Conservation (phyloP, 1,140 invertebrate species). For the Ladona fulva region DNA sequence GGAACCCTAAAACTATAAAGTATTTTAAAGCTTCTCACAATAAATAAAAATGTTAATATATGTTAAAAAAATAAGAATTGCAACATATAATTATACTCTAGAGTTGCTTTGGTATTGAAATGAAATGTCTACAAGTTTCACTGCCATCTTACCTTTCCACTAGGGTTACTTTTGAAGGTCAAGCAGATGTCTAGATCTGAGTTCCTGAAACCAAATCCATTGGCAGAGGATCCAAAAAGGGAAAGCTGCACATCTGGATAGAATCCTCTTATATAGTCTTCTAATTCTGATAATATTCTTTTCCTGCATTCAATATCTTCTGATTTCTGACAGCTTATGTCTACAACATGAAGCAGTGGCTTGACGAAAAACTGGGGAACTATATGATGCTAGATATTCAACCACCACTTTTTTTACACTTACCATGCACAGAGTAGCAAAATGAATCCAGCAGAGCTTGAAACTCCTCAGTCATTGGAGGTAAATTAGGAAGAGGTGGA, state of each 20-base stretch:
- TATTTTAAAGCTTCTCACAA: no score
- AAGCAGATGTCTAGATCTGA: conserved; percentile 56
- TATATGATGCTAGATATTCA: conserved; percentile 20
- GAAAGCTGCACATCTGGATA: conserved; percentile 37
- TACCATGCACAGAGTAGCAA: conserved; percentile 16
- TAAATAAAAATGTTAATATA: no score
- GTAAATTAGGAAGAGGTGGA: conserved; percentile 35
- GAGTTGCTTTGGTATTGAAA: no score
- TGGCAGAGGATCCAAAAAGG: conserved; percentile 52
- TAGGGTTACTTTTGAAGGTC: conserved; percentile 38
- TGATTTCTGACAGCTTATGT: conserved; percentile 31
- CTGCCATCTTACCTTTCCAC: conserved; percentile 24
- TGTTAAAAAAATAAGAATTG: no score
- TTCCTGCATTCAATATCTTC: conserved; percentile 33
- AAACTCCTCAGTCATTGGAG: conserved; percentile 29
- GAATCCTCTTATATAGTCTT: conserved; percentile 32
- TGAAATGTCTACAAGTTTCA: no score
- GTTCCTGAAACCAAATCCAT: conserved; percentile 50
- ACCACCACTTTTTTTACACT: neutral
- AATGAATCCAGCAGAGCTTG: conserved; percentile 26
- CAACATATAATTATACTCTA: no score
- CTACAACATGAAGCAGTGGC: conserved; percentile 25
- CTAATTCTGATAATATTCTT: conserved; percentile 31
- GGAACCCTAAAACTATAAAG: no score
- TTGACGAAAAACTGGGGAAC: neutral